These are phyloP conservation scores for Axis porcinus DNA, from an alignment of 2,113 vertebrate species.

Conservation along the genomic window DNA sequence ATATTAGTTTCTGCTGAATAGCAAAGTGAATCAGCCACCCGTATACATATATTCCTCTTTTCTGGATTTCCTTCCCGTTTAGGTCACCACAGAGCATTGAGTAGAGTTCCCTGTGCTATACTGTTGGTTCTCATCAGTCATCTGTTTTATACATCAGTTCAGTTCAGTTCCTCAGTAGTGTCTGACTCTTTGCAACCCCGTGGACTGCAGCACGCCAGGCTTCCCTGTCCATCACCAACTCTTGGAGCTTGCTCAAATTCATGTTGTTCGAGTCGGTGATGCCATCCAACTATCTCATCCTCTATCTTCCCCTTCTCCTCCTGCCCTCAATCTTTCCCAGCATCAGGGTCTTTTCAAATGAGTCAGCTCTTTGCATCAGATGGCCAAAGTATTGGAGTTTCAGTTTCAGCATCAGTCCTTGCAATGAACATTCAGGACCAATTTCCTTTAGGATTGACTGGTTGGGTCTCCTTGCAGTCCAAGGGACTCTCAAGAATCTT, in stretches of 20 bases:
- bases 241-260: background rate
- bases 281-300: background rate
- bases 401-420: background rate
- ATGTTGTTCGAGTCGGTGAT: background rate
- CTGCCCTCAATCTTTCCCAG: background rate
- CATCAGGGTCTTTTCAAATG: background rate
- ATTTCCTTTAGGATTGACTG: background rate
- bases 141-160: background rate
- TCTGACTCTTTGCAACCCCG: rapidly evolving
- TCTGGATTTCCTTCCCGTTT: background rate
- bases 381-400: background rate
- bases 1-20: background rate
- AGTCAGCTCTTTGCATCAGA: background rate
- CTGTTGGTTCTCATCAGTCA: background rate
- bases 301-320: background rate
- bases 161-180: background rate
- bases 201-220: background rate
- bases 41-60: background rate
- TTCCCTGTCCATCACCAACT: background rate
- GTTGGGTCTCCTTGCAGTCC: background rate
- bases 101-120: background rate
- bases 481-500: background rate
- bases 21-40: background rate
- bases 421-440: background rate
- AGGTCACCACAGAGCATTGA: background rate